These are phyloP conservation scores for Quadroppia sp. DNA, from an alignment of 2,888 invertebrate species.

Conservation along the genomic window DNA sequence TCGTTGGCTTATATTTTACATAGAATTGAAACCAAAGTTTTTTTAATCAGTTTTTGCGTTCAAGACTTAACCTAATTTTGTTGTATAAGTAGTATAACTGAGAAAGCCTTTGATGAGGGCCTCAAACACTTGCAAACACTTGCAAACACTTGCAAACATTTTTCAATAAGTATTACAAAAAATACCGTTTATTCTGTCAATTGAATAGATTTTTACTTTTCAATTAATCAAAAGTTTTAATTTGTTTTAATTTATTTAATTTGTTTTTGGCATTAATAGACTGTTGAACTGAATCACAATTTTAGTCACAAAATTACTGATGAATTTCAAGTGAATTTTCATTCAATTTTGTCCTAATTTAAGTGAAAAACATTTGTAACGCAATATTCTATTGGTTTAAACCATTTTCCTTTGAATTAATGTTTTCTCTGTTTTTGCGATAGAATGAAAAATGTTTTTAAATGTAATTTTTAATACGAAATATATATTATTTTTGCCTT, in stretches of 20 bases:
- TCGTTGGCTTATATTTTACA: no score
- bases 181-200: not conserved
- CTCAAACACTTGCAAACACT: no score
- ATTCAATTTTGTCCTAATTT: conserved; percentile 13
- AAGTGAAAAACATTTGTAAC: not conserved
- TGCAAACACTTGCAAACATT: no score
- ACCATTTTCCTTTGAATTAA: not conserved
- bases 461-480: not conserved
- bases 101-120: not conserved
- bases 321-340: not conserved
- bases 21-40: no score
- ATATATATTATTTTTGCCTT: no score
- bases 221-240: no score
- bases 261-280: not conserved
- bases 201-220: no score
- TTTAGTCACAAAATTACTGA: not conserved
- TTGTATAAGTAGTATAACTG: not conserved
- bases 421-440: not conserved
- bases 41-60: no score
- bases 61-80: not conserved
- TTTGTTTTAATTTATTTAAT: no score
- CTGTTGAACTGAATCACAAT: not conserved
- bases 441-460: not conserved
- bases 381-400: not conserved
- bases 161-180: no score